Base-by-base conservation (phyloP, 1,140 invertebrate genomes). In the Amphibalanus amphitrite region DNA sequence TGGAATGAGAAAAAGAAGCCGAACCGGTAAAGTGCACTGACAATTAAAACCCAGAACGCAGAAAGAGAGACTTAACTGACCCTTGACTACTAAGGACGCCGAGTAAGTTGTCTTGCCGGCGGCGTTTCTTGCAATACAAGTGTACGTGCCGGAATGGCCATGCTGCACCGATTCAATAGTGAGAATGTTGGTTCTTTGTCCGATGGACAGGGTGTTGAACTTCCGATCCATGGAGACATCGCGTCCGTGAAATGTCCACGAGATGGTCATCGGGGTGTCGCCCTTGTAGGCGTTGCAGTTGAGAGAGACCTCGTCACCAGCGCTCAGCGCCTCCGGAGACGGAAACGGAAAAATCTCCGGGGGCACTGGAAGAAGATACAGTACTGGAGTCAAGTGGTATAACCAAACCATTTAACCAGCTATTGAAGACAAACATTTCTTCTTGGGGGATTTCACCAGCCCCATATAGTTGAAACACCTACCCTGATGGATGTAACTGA, bases 121-220 rank as follows among this genome's bases (percentile, higher is more conserved):
- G 67, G 81, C 79, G 81, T 91, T 91, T 74, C 82, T 84, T 29
- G 86, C 89, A 33, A 84, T 79, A 79, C 90, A 91, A 25, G 88
- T 87, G 78, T 90, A 91, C 77, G 89, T 87, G 25, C 89, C 90
- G 71, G 85, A 82, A 79, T 90, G 86, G 73, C 83, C 75, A 4
- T 78, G 78, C 59, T 73, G 77, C 28, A 80, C 79, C 68, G 79
- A 77, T 69, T 78, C 76, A 29, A 83, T 81, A 15, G 78, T 78
- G 59, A 84, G 74, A 33, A 81, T 73, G 71, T 79, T 82, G 38
- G 78, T 80, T 71, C 80, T 69, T 65, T 74, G 70, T 33, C 77
- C 77, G 28, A 82, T 71, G 23, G 85, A 86, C 28, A 77, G 76
- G 15, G 79, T 81, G 0, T 76, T 73, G 29, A 82, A 23, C 20